Percentiles rank a stretch among this genome's conserved stretches.
Conservation (phyloP, 2,797 vertebrate genomes). For the Propithecus perrieri region DNA sequence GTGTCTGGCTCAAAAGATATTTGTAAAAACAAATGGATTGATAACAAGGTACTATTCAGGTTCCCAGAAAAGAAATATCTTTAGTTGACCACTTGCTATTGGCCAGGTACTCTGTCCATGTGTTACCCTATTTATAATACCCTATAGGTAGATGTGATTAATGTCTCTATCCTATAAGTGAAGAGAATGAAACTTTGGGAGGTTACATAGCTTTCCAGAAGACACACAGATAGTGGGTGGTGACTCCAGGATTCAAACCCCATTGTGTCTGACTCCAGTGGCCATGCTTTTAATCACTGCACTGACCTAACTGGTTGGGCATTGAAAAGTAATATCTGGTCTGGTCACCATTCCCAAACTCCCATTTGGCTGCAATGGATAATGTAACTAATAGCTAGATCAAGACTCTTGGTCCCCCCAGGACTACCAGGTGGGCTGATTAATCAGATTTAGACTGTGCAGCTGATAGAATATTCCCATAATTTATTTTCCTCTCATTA, state of each 20-base stretch:
- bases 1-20: background rate
- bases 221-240: background rate
- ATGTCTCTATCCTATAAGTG: background rate
- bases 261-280: background rate
- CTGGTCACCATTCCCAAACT: background rate
- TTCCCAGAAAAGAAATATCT: background rate
- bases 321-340: background rate
- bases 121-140: background rate
- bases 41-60: background rate
- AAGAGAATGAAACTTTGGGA: background rate
- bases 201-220: background rate
- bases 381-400: background rate
- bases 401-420: background rate
- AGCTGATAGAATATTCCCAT: constrained; percentile 50
- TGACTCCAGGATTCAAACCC: background rate
- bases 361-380: background rate
- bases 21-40: background rate
- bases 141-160: background rate
- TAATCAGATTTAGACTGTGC: constrained; percentile 55
- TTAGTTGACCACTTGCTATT: background rate
- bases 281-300: background rate
- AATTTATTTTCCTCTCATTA: constrained; percentile 51
- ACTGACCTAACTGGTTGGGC: background rate
- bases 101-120: background rate
- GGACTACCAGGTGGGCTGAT: background rate